Conservation (phyloP, 2,797 vertebrate genomes). For the Manis pentadactyla region DNA sequence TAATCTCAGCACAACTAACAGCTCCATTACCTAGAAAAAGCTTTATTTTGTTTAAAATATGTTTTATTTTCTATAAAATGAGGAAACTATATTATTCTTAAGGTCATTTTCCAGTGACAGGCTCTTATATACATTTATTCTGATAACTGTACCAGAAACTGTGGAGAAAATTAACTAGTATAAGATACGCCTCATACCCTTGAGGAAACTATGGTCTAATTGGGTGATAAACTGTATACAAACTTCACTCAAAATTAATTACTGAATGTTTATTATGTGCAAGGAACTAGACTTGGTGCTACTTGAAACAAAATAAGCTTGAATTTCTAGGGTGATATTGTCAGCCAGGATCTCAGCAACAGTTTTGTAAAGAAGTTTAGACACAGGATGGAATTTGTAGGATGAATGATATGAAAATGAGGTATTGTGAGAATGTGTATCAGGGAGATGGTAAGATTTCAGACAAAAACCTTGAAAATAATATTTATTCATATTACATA, state of each 20-base stretch:
- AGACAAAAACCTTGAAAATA: slow-evolving; percentile 12
- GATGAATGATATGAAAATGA: background rate
- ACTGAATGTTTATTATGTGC: background rate
- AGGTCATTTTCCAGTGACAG: background rate
- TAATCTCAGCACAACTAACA: background rate
- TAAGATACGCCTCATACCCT: background rate
- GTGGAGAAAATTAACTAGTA: background rate
- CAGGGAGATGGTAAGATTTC: background rate
- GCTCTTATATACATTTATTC: background rate
- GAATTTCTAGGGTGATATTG: background rate
- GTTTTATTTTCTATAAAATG: background rate
- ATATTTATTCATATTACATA: background rate
- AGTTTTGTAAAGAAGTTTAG: background rate
- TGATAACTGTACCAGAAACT: background rate
- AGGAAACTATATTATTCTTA: background rate
- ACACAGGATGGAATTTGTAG: background rate
- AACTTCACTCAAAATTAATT: slow-evolving; percentile 47
- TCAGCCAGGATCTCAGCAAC: background rate
- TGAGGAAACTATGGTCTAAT: background rate
- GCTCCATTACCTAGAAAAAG: background rate
- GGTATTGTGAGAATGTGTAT: background rate
- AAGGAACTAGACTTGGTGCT: background rate
- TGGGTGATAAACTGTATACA: background rate
- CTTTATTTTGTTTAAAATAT: background rate
- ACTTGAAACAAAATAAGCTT: background rate